Conservation (phyloP, 37 sponge, comb jelly and placozoan genomes). For the Chondrosia reniformis region DNA sequence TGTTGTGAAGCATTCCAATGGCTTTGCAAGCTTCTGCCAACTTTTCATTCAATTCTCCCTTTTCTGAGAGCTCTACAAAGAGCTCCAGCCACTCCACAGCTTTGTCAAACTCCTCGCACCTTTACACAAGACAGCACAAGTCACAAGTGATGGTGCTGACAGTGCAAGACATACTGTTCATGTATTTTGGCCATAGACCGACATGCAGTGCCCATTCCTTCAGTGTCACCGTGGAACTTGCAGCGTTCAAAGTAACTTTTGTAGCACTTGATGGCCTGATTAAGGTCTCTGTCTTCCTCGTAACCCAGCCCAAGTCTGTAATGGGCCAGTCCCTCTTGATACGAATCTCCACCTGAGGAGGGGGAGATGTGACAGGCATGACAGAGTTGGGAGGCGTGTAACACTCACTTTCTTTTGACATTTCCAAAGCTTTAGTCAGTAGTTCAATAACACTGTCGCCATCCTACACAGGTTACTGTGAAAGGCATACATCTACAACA, state of each 20-base stretch:
- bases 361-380: background rate
- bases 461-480: too few relatives aligned
- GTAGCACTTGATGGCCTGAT: constrained; percentile 45
- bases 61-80: constrained; percentile 72
- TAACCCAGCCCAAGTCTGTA: constrained; percentile 72
- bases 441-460: constrained; percentile 29
- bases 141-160: background rate
- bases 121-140: background rate
- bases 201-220: constrained; percentile 68
- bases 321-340: constrained; percentile 73
- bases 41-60: constrained; percentile 13
- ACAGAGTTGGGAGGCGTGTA: background rate
- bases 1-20: constrained; percentile 71
- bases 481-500: background rate
- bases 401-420: constrained; percentile 59
- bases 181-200: constrained; percentile 68
- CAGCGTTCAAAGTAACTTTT: constrained; percentile 67
- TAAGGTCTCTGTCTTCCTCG: background rate
- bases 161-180: constrained; percentile 51
- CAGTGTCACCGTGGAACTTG: constrained; percentile 55
- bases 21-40: constrained; percentile 72
- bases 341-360: constrained; percentile 47
- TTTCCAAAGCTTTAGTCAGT: constrained; percentile 67
- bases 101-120: constrained; percentile 63
- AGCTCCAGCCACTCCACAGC: constrained; percentile 70